Evolutionary conservation across 2,888 invertebrate species (phyloP).

Genomic region (Dorcus hopei): DNA sequence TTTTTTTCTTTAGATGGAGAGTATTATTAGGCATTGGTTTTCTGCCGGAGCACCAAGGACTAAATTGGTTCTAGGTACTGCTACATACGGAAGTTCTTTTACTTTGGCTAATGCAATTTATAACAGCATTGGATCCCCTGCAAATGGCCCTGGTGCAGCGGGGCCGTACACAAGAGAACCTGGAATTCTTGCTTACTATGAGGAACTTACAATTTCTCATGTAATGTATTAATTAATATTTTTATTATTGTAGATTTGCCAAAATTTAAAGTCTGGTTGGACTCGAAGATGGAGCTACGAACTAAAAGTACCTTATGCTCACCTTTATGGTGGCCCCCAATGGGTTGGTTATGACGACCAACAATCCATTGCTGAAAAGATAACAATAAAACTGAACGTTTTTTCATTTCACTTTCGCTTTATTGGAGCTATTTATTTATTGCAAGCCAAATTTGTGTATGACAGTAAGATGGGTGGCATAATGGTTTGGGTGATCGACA

Average conservation of each 20-base stretch:
- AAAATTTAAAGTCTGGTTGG: conserved; percentile 55
- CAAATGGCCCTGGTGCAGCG: conserved; percentile 55
- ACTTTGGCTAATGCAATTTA: conserved; percentile 50
- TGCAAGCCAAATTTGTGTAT: conserved; percentile 48
- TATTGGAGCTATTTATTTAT: neutral
- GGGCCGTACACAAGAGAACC: conserved; percentile 62
- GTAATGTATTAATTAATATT: neutral
- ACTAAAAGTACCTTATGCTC: conserved; percentile 65
- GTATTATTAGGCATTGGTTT: conserved; percentile 56
- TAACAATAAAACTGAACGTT: conserved; percentile 23
- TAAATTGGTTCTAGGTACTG: conserved; percentile 68
- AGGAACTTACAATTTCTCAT: conserved; percentile 21
- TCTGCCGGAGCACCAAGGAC: conserved; percentile 56
- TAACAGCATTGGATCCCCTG: conserved; percentile 55
- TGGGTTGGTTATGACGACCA: conserved; percentile 71
- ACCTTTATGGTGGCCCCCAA: conserved; percentile 52
- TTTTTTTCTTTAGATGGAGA: conserved; percentile 15
- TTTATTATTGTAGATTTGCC: conserved; percentile 54
- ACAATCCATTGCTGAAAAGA: conserved; percentile 54
- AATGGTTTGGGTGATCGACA: conserved; percentile 80
- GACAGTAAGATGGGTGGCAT: conserved; percentile 55
- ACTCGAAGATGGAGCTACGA: conserved; percentile 52
- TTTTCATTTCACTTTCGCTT: too few species aligned
- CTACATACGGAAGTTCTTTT: conserved; percentile 67
- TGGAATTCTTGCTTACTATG: conserved; percentile 50